phyloP scores from a whole-genome alignment of 2,797 vertebrate genomes.

The Bradypus variegatus region DNA sequence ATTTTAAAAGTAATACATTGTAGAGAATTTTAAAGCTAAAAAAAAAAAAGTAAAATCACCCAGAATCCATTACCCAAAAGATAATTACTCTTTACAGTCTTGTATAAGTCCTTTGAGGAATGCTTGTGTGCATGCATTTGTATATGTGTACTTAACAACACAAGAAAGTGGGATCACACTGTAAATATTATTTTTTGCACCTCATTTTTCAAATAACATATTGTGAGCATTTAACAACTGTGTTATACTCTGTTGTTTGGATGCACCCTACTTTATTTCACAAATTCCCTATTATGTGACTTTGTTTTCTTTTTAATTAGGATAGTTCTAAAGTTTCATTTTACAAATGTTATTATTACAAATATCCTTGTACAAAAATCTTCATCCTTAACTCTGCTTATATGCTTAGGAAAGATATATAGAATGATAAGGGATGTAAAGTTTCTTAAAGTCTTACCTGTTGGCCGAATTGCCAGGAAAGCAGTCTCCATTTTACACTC shows the following conservation, averaged over 20 bases:
- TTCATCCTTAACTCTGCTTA: background rate
- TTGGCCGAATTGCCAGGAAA: background rate
- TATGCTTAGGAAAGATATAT: background rate
- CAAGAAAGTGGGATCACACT: background rate
- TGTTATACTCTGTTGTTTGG: background rate
- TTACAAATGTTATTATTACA: slow-evolving; percentile 2
- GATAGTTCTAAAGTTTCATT: background rate
- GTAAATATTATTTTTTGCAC: background rate
- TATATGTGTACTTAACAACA: background rate
- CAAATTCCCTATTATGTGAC: background rate
- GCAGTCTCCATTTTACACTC: background rate
- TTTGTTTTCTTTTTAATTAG: background rate
- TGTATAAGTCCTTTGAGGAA: background rate
- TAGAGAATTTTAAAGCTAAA: slow-evolving; percentile 27
- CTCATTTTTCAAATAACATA: background rate
- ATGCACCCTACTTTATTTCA: background rate
- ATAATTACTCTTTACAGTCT: background rate
- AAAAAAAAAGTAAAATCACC: background rate
- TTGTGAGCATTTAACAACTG: background rate
- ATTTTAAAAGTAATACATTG: background rate
- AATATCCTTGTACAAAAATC: background rate
- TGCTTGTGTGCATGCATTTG: background rate
- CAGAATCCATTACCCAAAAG: background rate
- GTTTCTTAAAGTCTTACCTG: background rate
- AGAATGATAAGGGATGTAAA: background rate